Evolutionary conservation across 1,140 invertebrate genomes (phyloP).

Genomic region (Hypothenemus hampei): DNA sequence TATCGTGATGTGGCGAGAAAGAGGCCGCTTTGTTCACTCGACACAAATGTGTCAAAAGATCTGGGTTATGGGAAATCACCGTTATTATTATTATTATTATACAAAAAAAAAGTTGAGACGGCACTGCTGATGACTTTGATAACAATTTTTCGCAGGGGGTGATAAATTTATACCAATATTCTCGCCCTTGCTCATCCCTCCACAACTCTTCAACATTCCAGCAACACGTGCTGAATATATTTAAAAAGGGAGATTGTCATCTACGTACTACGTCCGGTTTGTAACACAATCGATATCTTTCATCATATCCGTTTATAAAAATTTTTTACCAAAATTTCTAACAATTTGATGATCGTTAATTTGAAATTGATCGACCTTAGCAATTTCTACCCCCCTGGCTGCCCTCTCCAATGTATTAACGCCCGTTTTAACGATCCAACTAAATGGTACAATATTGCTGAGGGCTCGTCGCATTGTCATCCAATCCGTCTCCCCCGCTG

Average conservation of each 20-base stretch:
- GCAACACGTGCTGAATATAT: conserved; percentile 14
- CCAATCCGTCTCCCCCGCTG: too few species aligned
- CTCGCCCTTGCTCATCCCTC: conserved; percentile 9
- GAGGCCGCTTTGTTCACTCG: too few species aligned
- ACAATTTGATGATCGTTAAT: too few species aligned
- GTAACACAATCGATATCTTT: too few species aligned
- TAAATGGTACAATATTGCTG: conserved; percentile 30
- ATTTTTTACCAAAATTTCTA: too few species aligned
- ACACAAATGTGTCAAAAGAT: conserved; percentile 16
- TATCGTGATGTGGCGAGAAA: conserved; percentile 8
- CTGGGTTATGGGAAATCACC: conserved; percentile 2
- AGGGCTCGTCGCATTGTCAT: conserved; percentile 21
- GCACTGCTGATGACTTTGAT: background rate
- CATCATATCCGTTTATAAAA: too few species aligned
- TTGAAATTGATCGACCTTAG: too few species aligned
- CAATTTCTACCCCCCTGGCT: too few species aligned
- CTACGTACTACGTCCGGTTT: too few species aligned
- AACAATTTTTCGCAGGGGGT: conserved; percentile 1
- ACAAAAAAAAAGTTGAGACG: background rate
- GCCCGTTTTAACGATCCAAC: conserved; percentile 26
- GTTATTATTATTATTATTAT: background rate
- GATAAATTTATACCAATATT: conserved; percentile 20
- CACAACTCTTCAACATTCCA: conserved; percentile 6
- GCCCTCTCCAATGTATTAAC: too few species aligned
- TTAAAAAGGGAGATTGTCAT: conserved; percentile 8